phyloP scores from a whole-genome alignment of 2,888 invertebrate species.

The Xylota segnis region DNA sequence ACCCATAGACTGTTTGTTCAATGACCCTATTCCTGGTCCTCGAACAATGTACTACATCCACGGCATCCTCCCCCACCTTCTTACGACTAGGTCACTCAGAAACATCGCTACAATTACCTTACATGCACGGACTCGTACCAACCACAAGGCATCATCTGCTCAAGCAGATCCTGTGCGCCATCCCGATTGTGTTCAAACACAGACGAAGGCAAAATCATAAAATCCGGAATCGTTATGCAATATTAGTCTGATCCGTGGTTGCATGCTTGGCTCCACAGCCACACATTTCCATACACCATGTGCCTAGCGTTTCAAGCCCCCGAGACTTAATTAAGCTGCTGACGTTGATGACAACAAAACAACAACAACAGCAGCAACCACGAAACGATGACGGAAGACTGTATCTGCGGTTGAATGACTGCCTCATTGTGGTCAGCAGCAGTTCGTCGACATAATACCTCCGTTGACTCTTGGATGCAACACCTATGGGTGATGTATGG shows the following conservation, averaged over 20 bases:
- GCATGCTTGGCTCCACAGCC: constrained; percentile 29
- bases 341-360: constrained; percentile 13
- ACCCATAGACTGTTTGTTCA: too few relatives aligned
- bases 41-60: too few relatives aligned
- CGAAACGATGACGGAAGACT: constrained; percentile 38
- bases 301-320: background rate
- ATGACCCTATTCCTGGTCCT: too few relatives aligned
- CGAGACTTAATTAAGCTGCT: constrained; percentile 21
- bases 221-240: constrained; percentile 40
- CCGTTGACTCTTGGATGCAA: constrained; percentile 39
- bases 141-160: background rate
- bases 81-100: background rate
- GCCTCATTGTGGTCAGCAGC: constrained; percentile 48
- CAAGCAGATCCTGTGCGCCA: background rate
- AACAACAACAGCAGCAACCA: background rate
- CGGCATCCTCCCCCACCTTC: background rate
- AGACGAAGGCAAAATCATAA: background rate
- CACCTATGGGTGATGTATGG: constrained; percentile 24
- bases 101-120: background rate
- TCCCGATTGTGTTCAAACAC: background rate
- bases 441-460: constrained; percentile 44
- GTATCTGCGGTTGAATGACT: constrained; percentile 52
- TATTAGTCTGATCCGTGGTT: constrained; percentile 35
- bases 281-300: constrained; percentile 14
- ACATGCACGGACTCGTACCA: background rate